Conservation (phyloP, 2,113 vertebrate species). For the Chloroceryle aenea region DNA sequence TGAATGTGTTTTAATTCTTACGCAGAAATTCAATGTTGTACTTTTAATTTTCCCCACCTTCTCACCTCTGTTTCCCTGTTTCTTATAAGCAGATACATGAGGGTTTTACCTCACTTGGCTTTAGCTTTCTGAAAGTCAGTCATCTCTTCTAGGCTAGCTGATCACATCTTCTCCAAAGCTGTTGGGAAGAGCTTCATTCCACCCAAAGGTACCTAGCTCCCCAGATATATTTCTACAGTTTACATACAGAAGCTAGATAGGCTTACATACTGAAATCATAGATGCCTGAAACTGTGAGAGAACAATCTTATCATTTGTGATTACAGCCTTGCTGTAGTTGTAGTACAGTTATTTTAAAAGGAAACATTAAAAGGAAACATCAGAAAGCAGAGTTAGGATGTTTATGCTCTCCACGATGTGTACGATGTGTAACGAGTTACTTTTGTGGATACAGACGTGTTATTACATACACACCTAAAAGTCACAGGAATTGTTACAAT, state of each 20-base stretch:
- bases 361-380: not conserved
- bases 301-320: not conserved
- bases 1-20: not conserved
- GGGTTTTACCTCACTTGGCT: not conserved
- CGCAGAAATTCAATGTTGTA: not conserved
- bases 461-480: not conserved
- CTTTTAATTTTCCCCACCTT: not conserved
- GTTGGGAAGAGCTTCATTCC: not conserved
- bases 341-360: not conserved
- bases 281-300: not conserved
- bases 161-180: not conserved
- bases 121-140: not conserved
- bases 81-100: not conserved
- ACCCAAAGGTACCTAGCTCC: not conserved
- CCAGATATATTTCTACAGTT: not conserved
- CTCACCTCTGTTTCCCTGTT: not conserved
- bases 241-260: not conserved
- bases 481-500: not conserved
- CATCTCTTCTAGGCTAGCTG: not conserved
- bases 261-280: not conserved
- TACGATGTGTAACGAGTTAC: not conserved
- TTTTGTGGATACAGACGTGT: not conserved
- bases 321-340: too few relatives aligned
- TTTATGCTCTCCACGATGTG: not conserved
- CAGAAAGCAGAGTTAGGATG: not conserved